These are phyloP conservation scores for Cerceris rybyensis DNA, from an alignment of 2,888 invertebrate genomes.

Conservation along the genomic window DNA sequence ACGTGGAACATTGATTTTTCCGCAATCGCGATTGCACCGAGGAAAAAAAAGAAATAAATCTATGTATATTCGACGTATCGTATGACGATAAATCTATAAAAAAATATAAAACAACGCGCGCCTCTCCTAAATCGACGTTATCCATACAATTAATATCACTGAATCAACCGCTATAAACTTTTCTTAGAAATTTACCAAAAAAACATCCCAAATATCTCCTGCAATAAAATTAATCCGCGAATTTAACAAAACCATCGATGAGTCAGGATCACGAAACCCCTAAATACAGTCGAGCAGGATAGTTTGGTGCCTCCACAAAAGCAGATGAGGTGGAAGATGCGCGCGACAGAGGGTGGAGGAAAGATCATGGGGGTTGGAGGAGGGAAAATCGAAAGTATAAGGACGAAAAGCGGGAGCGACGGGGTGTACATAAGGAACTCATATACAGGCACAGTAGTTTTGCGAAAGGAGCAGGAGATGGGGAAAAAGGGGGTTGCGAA, in stretches of 20 bases:
- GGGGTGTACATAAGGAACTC: slow-evolving; percentile 54
- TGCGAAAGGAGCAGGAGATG: slow-evolving; percentile 18
- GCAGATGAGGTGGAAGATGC: slow-evolving; percentile 42
- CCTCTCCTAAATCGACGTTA: too few relatives aligned
- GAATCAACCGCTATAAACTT: neutral
- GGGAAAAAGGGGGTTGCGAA: neutral
- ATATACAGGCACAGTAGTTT: slow-evolving; percentile 57
- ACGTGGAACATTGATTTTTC: slow-evolving; percentile 2
- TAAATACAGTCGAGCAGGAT: slow-evolving; percentile 10
- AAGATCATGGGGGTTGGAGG: neutral
- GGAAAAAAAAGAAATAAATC: neutral
- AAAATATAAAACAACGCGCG: neutral
- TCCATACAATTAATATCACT: too few relatives aligned
- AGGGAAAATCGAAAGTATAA: slow-evolving; percentile 51
- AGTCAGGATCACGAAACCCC: slow-evolving; percentile 9
- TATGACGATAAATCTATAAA: neutral
- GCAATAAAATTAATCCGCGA: neutral
- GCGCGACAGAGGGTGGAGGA: neutral
- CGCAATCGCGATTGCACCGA: neutral
- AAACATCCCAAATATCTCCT: neutral
- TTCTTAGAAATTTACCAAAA: neutral
- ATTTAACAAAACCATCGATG: slow-evolving; percentile 4
- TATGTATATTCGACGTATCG: neutral
- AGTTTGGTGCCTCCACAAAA: slow-evolving; percentile 23
- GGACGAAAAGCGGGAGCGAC: slow-evolving; percentile 33